phyloP scores from a whole-genome alignment of 2,113 vertebrate genomes.

The Hydrochoerus hydrochaeris region DNA sequence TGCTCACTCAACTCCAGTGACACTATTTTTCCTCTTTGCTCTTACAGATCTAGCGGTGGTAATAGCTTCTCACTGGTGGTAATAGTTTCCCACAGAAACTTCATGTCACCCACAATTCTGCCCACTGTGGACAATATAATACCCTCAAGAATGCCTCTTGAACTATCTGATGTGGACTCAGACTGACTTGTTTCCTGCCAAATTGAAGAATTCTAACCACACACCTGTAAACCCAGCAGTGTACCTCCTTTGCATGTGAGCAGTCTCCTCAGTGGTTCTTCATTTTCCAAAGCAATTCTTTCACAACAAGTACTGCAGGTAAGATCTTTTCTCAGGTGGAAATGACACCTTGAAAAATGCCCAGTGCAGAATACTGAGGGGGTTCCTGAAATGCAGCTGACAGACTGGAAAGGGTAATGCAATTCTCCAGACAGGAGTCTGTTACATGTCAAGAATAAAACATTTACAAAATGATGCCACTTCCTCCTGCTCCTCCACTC shows the following conservation, averaged over 20 bases:
- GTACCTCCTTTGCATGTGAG: neutral
- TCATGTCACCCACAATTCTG: constrained; percentile 5
- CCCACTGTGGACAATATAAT: neutral
- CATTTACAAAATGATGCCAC: neutral
- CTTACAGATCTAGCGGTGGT: neutral
- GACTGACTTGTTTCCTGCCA: neutral
- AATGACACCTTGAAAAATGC: constrained; percentile 59
- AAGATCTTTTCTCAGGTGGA: constrained; percentile 57
- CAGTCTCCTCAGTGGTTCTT: constrained; percentile 70
- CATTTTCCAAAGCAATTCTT: constrained; percentile 53
- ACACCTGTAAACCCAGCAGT: constrained; percentile 60
- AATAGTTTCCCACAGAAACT: neutral
- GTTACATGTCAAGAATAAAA: constrained; percentile 54
- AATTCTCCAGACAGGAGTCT: neutral
- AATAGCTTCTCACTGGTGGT: neutral
- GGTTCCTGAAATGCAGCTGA: constrained; percentile 34
- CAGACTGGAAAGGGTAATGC: neutral
- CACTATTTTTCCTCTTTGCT: constrained; percentile 17
- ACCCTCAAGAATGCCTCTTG: neutral
- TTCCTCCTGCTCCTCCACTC: constrained; percentile 8
- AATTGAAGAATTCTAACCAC: constrained; percentile 47
- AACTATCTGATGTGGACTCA: neutral
- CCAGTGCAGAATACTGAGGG: neutral
- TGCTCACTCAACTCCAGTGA: neutral
- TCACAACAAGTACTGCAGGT: neutral